Evolutionary conservation across 2,113 vertebrate species (phyloP), one percentile per base, ranked within the genome.

Genomic region (Pogona vitticeps): DNA sequence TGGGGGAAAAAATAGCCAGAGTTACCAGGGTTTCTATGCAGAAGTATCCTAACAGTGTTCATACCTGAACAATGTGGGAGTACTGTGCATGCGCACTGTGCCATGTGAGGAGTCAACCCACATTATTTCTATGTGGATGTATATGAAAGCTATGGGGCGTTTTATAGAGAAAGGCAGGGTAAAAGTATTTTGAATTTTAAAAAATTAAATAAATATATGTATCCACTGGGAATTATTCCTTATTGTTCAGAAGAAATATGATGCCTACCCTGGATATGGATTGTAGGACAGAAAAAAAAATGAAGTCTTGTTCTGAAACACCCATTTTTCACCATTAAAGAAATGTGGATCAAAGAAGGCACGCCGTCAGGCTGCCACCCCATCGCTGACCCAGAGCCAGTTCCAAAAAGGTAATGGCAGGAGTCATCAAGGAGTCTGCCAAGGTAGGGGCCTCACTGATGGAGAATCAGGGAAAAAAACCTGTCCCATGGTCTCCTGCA

Each of bases 231-330:
- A 92, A 76, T 58, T 67, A 89, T 28, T 20, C 15, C 18, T 90
- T 82, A 89, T 90, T 77, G 82, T 82, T 80, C 90, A 56, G 91
- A 86, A 75, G n/a, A n/a, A 73, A 52, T 56, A 59, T 42, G n/a
- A 18, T 46, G 63, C 81, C 86, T 31, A 40, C n/a, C 42, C 67
- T 88, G 83, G 86, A 31, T 46, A 70, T 92, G 38, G 63, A 85
- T 79, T 61, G 92, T 61, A 28, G 18, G 80, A 76, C 6, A 70
- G 82, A 80, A 76, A 92, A 80, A 76, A 92, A 73, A 91, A 86
- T 6, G 40, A 18, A 6, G 76, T 2, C 33, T 77, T 76, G 0
- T 26, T 79, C 76, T 91, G n/a, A 56, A 75, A 82, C 14, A 33
- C 68, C 65, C 21, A 76, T 87, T 75, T 76, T 82, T 81, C 79